A percentile compares a stretch with the other conserved stretches of the same genome.
Conservation (phyloP, 2,888 invertebrate genomes). For the Nysson spinosus region DNA sequence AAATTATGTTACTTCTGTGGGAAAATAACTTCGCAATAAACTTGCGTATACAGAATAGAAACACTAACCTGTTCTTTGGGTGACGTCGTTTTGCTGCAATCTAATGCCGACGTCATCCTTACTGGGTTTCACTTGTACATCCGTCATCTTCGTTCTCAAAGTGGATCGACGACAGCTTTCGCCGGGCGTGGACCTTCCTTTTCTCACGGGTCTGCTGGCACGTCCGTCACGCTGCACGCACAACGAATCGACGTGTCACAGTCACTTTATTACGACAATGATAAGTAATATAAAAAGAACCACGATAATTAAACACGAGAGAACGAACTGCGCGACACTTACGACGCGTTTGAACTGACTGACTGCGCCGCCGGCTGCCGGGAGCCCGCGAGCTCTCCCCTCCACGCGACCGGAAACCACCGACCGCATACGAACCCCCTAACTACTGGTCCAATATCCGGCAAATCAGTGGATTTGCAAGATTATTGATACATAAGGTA, state of each 20-base stretch:
- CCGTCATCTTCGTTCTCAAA: conserved; percentile 69
- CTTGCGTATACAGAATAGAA: too few relatives aligned
- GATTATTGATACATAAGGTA: too few relatives aligned
- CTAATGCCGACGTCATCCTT: conserved; percentile 61
- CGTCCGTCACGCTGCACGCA: too few relatives aligned
- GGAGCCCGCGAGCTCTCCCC: conserved; percentile 62
- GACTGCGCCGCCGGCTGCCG: conserved; percentile 65
- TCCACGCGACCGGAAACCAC: conserved; percentile 55
- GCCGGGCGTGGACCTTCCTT: background rate
- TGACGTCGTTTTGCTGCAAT: conserved; percentile 56
- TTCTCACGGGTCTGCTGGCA: background rate
- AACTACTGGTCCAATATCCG: conserved; percentile 13
- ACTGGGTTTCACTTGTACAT: conserved; percentile 67
- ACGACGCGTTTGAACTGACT: conserved; percentile 71
- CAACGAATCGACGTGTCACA: too few relatives aligned
- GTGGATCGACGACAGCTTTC: too few relatives aligned
- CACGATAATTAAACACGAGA: conserved; percentile 1
- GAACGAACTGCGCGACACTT: conserved; percentile 52
- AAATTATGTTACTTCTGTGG: background rate
- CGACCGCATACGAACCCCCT: conserved; percentile 57
- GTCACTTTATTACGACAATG: too few relatives aligned
- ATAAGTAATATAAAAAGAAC: too few relatives aligned
- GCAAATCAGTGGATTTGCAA: background rate
- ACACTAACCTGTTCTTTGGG: conserved; percentile 67
- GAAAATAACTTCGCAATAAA: background rate